Conservation (phyloP, 2,888 invertebrate species). For the Campopleginae sp. region DNA sequence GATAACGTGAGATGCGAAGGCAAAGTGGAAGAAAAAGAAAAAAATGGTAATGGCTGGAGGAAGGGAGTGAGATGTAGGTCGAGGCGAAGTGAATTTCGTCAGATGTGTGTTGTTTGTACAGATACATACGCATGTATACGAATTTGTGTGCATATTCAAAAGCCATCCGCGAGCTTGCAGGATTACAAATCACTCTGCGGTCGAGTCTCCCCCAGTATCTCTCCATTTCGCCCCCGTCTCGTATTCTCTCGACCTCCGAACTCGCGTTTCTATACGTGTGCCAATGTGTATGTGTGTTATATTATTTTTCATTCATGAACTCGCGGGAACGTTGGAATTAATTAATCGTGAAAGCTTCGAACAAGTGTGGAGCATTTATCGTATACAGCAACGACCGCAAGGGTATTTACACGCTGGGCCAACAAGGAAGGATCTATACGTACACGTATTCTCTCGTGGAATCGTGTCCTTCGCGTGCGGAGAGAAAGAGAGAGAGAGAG, state of each 20-base stretch:
- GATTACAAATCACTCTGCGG: slow-evolving; percentile 65
- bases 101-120: slow-evolving; percentile 9
- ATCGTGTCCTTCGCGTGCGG: slow-evolving; percentile 25
- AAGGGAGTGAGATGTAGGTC: slow-evolving; percentile 20
- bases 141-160: slow-evolving; percentile 56
- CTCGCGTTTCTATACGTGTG: not conserved
- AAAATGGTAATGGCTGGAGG: not conserved
- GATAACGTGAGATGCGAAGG: not conserved
- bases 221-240: slow-evolving; percentile 26
- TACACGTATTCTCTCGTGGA: slow-evolving; percentile 28
- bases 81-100: slow-evolving; percentile 16
- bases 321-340: slow-evolving; percentile 43
- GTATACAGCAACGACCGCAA: slow-evolving; percentile 23
- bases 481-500: not conserved
- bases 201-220: slow-evolving; percentile 22
- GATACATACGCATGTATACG: not conserved
- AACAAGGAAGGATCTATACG: not conserved
- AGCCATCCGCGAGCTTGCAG: slow-evolving; percentile 50
- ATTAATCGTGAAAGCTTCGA: slow-evolving; percentile 49
- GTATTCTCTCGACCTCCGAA: slow-evolving; percentile 4
- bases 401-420: not conserved
- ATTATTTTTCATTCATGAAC: slow-evolving; percentile 58
- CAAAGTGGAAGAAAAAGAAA: not conserved
- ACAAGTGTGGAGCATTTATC: slow-evolving; percentile 50
- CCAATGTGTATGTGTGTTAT: not conserved